Evolutionary conservation across 2,113 vertebrate genomes (phyloP).

Genomic region (Clarias magur): DNA sequence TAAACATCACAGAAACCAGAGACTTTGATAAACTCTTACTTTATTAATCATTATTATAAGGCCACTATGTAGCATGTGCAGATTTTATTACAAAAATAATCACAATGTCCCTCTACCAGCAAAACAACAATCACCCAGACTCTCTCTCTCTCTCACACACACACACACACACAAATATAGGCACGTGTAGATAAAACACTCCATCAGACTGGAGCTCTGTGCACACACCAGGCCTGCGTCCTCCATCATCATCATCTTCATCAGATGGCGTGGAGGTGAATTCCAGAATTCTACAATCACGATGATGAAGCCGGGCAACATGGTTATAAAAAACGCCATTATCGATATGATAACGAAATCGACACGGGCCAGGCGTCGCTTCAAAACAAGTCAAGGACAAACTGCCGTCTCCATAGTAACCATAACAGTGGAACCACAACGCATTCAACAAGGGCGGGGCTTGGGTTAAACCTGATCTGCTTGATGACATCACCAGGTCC

Average conservation of each 20-base stretch:
- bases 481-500: background rate
- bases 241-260: background rate
- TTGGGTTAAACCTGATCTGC: background rate
- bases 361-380: background rate
- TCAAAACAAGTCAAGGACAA: background rate
- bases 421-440: background rate
- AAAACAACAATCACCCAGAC: background rate
- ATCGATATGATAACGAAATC: background rate
- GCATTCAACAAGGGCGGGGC: background rate
- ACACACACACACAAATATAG: background rate
- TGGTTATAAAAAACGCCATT: background rate
- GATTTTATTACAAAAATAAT: conserved; percentile 54
- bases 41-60: conserved; percentile 74
- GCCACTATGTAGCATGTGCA: conserved; percentile 72
- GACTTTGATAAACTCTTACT: conserved; percentile 45
- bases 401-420: background rate
- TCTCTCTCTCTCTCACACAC: background rate
- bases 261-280: background rate
- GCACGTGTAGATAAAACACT: background rate
- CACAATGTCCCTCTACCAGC: background rate
- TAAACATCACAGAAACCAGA: background rate
- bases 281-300: background rate
- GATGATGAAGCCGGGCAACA: background rate
- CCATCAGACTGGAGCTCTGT: background rate
- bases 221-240: background rate